Base-by-base conservation (phyloP, 2,113 vertebrate species). In the Butorides virescens region DNA sequence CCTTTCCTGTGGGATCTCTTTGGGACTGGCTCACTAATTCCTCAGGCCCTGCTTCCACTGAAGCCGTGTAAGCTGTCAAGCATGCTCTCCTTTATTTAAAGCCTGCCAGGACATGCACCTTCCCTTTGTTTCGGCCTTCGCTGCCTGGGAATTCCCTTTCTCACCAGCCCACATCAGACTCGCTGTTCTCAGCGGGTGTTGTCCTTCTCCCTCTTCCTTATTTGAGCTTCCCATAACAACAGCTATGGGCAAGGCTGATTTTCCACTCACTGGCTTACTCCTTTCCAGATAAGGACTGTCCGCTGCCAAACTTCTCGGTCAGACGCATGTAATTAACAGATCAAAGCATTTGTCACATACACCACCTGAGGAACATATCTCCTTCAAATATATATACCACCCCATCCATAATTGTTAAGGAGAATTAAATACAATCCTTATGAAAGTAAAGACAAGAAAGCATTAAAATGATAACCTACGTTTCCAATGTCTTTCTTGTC, bases 81-180 rank as follows among this genome's bases (percentile, higher is more conserved):
- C 3, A 11, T 21, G 17, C 19, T 82, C 19, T 42, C 11, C 30
- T 50, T 50, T 65, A n/a, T 88, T 86, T 80, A 39, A 73, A 59
- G 47, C 59, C 37, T 90, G 19, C 36, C 62, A 75, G 53, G 53
- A 75, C 87, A 81, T 3, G 5, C 37, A 88, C 72, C 37, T 87
- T 92, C 44, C 26, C 32, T 84, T 81, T 91, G 68, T 73, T 89
- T 70, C 71, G 83, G 53, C 3, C 17, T 76, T 44, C 5, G 4
- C 50, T 83, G 42, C 53, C 59, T 88, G 67, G 78, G 88, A 96
- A 93, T 82, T 88, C 88, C 85, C 59, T 83, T 83, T 90, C 67
- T 71, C 50, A 59, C 18, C 67, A 86, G 72, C 18, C 59, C 42
- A 61, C 0, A 0, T 50, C 88, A 77, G 58, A 47, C 52, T 56